phyloP scores from a whole-genome alignment of 2,113 vertebrate species.

The Sclerurus mexicanus region DNA sequence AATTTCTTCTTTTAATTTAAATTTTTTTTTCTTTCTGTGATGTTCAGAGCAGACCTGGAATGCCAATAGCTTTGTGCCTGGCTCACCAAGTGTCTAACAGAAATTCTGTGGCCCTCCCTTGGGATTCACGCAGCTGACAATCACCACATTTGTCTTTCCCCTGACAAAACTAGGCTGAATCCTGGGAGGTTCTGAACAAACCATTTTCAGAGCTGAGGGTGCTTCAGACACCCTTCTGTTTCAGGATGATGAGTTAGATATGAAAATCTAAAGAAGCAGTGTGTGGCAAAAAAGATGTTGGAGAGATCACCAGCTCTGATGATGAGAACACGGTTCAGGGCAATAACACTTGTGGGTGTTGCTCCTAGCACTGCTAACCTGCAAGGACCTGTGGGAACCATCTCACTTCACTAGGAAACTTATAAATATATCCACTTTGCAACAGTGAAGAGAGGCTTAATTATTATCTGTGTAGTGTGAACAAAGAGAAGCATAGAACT shows the following conservation, averaged over 20 bases:
- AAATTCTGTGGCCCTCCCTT: not conserved
- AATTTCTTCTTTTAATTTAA: slow-evolving; percentile 11
- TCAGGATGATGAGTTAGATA: not conserved
- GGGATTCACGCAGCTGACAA: not conserved
- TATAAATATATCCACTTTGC: not conserved
- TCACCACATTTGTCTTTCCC: not conserved
- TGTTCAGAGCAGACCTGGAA: not conserved
- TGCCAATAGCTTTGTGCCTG: not conserved
- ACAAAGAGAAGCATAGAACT: not conserved
- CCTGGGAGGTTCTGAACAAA: not conserved
- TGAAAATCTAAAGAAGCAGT: not conserved
- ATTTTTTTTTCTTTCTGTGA: not conserved
- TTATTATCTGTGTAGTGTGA: not conserved
- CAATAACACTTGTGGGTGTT: accelerated
- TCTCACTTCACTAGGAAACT: not conserved
- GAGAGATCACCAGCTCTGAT: not conserved
- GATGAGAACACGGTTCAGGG: not conserved
- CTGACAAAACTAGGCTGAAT: not conserved
- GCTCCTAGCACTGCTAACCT: not conserved
- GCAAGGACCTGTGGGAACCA: not conserved
- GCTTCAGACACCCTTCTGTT: not conserved
- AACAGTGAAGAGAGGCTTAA: not conserved
- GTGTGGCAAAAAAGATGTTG: not conserved
- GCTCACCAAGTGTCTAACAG: not conserved
- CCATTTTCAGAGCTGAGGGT: not conserved